These are phyloP conservation scores for Quadriops clusia DNA, from an alignment of 2,888 invertebrate genomes.

Conservation along the genomic window DNA sequence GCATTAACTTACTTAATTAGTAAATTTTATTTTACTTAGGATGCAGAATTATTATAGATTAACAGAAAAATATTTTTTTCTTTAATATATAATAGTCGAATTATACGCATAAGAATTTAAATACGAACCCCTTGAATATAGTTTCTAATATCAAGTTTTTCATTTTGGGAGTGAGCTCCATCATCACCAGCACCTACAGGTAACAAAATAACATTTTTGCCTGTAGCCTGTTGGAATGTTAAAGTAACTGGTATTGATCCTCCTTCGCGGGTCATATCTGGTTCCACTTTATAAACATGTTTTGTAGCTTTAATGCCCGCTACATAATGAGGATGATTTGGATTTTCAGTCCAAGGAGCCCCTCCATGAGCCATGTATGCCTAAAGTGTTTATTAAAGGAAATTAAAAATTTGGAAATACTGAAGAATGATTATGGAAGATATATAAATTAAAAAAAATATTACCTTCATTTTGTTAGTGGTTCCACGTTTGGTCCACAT, in stretches of 20 bases:
- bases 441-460: neutral
- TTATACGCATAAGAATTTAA: neutral
- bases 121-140: constrained; percentile 83
- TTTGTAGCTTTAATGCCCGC: constrained; percentile 76
- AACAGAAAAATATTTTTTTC: too few relatives aligned
- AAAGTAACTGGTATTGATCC: constrained; percentile 96
- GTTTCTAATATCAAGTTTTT: constrained; percentile 86
- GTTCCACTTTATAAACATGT: constrained; percentile 78
- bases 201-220: constrained; percentile 84
- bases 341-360: constrained; percentile 87
- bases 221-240: constrained; percentile 83
- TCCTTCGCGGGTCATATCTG: constrained; percentile 93
- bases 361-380: constrained; percentile 58
- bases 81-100: neutral
- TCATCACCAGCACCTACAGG: constrained; percentile 95
- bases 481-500: constrained; percentile 71
- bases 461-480: constrained; percentile 72
- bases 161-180: constrained; percentile 98
- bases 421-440: neutral
- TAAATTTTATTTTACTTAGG: too few relatives aligned
- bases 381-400: constrained; percentile 16
- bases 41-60: too few relatives aligned
- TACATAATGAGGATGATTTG: constrained; percentile 81
- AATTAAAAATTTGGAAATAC: neutral
- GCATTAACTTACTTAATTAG: too few relatives aligned